Evolutionary conservation across 1,140 invertebrate species (phyloP).

Genomic region (Drosophila pandora): DNA sequence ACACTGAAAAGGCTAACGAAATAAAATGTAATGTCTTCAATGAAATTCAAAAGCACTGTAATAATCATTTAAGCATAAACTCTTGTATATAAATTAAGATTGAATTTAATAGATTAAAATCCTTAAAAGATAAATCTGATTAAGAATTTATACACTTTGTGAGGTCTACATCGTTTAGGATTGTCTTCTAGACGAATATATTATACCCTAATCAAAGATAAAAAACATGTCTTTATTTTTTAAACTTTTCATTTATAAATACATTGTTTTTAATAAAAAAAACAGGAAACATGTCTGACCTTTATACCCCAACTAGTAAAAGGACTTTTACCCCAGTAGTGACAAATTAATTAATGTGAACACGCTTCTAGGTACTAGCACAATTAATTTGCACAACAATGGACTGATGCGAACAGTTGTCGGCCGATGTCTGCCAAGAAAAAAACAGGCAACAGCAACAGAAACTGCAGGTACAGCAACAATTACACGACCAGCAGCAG

Average conservation of each 20-base stretch:
- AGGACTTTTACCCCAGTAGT: constrained; percentile 23
- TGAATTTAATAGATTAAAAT: too few species aligned
- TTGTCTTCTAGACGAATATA: background rate
- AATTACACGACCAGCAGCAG: constrained; percentile 33
- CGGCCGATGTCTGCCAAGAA: constrained; percentile 74
- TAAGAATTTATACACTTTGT: too few species aligned
- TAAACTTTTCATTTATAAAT: too few species aligned
- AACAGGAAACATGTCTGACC: too few species aligned
- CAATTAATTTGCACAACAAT: constrained; percentile 73
- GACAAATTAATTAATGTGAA: constrained; percentile 51
- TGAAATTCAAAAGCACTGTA: too few species aligned
- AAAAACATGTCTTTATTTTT: background rate
- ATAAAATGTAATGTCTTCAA: too few species aligned
- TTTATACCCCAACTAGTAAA: constrained; percentile 24
- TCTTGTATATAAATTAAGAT: too few species aligned
- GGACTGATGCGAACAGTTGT: constrained; percentile 81
- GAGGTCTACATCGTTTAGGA: background rate
- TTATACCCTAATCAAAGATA: background rate
- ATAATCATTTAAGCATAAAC: too few species aligned
- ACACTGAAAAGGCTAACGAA: too few species aligned
- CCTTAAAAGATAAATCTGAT: too few species aligned
- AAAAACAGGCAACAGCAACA: constrained; percentile 28
- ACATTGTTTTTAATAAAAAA: too few species aligned
- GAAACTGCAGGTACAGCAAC: constrained; percentile 30
- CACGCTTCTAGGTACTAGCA: constrained; percentile 13